These are phyloP conservation scores for Salticus scenicus DNA, from an alignment of 2,888 invertebrate species.

Conservation along the genomic window DNA sequence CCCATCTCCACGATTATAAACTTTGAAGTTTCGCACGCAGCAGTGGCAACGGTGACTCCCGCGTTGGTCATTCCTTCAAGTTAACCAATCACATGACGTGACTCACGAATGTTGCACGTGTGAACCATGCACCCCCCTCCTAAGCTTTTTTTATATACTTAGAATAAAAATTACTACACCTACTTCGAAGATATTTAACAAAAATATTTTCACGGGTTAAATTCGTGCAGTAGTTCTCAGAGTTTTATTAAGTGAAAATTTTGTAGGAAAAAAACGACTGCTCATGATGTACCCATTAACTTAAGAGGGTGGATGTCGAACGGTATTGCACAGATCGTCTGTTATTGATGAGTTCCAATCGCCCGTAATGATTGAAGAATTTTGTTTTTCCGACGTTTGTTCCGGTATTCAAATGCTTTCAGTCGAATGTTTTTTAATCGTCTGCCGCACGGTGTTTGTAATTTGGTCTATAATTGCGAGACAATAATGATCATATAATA, in stretches of 20 bases:
- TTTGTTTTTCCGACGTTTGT: conserved; percentile 20
- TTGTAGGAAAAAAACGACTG: not conserved
- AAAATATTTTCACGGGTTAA: conserved; percentile 42
- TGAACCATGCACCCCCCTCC: not conserved
- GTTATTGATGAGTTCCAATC: conserved; percentile 67
- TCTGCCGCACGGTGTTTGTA: not conserved
- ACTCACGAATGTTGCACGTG: conserved; percentile 58
- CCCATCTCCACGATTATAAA: conserved; percentile 3
- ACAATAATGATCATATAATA: conserved; percentile 18
- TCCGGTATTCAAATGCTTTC: conserved; percentile 65
- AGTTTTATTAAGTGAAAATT: conserved; percentile 17
- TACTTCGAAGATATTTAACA: conserved; percentile 18
- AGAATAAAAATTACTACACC: conserved; percentile 11
- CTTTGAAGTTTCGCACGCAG: conserved; percentile 50
- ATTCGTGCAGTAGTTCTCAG: not conserved
- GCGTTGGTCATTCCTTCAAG: conserved; percentile 41
- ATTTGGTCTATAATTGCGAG: conserved; percentile 8
- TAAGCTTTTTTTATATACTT: not conserved
- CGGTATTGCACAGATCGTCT: conserved; percentile 59
- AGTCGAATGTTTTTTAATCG: not conserved
- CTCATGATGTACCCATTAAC: conserved; percentile 61
- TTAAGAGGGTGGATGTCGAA: conserved; percentile 50
- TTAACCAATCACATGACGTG: conserved; percentile 41
- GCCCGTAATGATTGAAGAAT: not conserved
- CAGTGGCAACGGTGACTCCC: conserved; percentile 38